These are phyloP conservation scores for Acanthurus leucopareius DNA, from an alignment of 2,797 vertebrate genomes.

Conservation along the genomic window DNA sequence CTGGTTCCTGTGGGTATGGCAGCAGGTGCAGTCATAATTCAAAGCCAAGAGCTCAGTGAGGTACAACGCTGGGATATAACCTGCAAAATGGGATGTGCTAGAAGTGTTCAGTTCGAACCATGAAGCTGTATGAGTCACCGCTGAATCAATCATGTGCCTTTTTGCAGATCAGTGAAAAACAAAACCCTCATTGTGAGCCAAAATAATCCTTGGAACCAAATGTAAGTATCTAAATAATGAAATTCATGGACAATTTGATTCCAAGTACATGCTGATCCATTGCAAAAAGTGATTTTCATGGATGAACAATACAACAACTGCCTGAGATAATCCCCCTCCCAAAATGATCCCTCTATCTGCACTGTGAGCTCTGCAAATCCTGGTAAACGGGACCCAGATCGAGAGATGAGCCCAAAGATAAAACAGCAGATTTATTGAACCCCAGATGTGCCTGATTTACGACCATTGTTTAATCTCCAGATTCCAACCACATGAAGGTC, in stretches of 20 bases:
- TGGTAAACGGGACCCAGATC: conserved; percentile 52
- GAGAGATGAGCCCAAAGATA: conserved; percentile 73
- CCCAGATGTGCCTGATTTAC: conserved; percentile 79
- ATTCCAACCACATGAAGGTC: conserved; percentile 83
- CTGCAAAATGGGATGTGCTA: conserved; percentile 9
- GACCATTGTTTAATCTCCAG: conserved; percentile 84
- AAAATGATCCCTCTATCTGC: conserved; percentile 67
- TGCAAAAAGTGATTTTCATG: conserved; percentile 55
- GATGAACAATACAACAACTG: conserved; percentile 55
- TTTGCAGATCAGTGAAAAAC: conserved; percentile 36
- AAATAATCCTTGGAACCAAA: conserved; percentile 56
- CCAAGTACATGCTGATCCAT: conserved; percentile 54
- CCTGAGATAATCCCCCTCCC: conserved; percentile 55
- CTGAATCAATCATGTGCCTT: conserved; percentile 34
- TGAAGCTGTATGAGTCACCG: conserved; percentile 32
- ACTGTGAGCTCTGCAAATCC: conserved; percentile 58
- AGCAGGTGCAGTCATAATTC: conserved; percentile 15
- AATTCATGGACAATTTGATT: conserved; percentile 60
- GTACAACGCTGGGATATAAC: neutral
- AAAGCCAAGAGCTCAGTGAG: neutral
- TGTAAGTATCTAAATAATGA: conserved; percentile 49
- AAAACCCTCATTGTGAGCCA: conserved; percentile 39
- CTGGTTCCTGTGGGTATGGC: conserved; percentile 8
- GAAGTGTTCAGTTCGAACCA: conserved; percentile 18
- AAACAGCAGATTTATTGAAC: conserved; percentile 74